These are phyloP conservation scores for Platycercus adscitus DNA, from an alignment of 2,113 vertebrate species.

Conservation along the genomic window DNA sequence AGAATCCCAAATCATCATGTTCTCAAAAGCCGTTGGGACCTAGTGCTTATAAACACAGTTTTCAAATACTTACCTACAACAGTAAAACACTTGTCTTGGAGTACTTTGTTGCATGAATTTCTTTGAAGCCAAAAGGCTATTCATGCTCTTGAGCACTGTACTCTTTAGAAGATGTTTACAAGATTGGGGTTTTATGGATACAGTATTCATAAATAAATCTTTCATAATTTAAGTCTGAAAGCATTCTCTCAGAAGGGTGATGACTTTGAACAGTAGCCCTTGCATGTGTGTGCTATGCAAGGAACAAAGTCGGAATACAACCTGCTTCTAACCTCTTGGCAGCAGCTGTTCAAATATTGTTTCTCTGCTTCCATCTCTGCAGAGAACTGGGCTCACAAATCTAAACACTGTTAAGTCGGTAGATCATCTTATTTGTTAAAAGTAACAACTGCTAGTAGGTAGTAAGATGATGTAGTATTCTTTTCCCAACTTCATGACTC, in stretches of 20 bases:
- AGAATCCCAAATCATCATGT: not conserved
- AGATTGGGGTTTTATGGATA: not conserved
- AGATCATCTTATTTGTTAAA: not conserved
- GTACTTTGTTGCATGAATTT: not conserved
- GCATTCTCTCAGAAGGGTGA: not conserved
- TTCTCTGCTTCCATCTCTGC: not conserved
- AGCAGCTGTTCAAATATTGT: conserved; percentile 53
- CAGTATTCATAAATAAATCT: not conserved
- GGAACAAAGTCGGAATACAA: not conserved
- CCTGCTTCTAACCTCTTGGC: not conserved
- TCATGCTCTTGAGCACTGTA: not conserved
- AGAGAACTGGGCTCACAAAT: conserved; percentile 21
- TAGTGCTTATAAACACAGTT: not conserved
- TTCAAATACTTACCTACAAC: not conserved
- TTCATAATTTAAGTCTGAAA: not conserved
- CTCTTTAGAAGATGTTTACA: not conserved
- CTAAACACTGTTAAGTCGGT: not conserved
- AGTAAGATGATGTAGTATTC: not conserved
- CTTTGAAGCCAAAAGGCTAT: not conserved
- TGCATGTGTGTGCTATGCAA: not conserved
- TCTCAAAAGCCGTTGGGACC: not conserved
- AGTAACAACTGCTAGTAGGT: not conserved
- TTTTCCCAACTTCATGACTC: not conserved
- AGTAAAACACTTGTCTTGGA: not conserved
- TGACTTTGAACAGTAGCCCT: conserved; percentile 6